phyloP scores from a whole-genome alignment of 2,113 vertebrate genomes.

The Festucalex cinctus region DNA sequence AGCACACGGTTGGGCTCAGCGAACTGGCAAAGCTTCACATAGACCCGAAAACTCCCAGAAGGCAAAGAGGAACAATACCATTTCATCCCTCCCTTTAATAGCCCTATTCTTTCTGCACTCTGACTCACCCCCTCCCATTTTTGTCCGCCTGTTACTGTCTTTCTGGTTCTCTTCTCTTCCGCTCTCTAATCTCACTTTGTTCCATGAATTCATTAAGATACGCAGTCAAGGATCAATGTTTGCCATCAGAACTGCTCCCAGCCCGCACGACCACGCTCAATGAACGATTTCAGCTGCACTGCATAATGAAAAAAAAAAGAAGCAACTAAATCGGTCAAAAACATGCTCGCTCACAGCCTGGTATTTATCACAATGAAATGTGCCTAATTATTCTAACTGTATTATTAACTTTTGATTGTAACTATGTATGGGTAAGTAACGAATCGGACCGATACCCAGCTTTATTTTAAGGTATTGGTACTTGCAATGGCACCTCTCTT shows the following conservation, averaged over 20 bases:
- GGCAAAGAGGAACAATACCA: constrained; percentile 59
- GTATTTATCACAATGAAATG: constrained; percentile 16
- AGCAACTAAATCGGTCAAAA: constrained; percentile 9
- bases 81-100: constrained; percentile 68
- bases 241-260: constrained; percentile 52
- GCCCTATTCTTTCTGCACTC: constrained; percentile 45
- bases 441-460: no score
- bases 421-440: no score
- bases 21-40: constrained; percentile 65
- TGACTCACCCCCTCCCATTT: constrained; percentile 8
- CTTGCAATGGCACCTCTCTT: no score
- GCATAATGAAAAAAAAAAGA: constrained; percentile 20
- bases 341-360: background rate
- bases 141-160: constrained; percentile 34
- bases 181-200: constrained; percentile 60
- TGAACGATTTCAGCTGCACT: constrained; percentile 50
- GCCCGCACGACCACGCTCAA: constrained; percentile 48
- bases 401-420: background rate
- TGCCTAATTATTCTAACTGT: constrained; percentile 14
- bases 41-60: constrained; percentile 59
- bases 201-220: constrained; percentile 65
- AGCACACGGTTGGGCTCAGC: constrained; percentile 50
- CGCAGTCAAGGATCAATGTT: constrained; percentile 61
- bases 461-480: no score
- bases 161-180: constrained; percentile 24